These are phyloP conservation scores for Drosophila pseudotalamancana DNA, from an alignment of 2,888 invertebrate genomes.

Conservation along the genomic window DNA sequence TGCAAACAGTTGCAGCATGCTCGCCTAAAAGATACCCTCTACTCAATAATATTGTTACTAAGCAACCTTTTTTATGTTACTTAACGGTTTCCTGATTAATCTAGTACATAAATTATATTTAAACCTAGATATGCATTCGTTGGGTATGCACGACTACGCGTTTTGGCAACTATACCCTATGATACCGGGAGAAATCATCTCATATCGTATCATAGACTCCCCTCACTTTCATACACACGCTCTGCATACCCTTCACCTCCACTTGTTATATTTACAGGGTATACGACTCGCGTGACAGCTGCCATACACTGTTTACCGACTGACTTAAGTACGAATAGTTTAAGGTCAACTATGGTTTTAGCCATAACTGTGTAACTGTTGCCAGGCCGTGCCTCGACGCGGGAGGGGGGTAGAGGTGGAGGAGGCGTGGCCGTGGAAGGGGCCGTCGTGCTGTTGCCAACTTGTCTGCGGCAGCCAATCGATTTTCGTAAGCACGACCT, in stretches of 20 bases:
- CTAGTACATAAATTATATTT: too few species aligned
- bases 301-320: slow-evolving; percentile 45
- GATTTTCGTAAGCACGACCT: slow-evolving; percentile 51
- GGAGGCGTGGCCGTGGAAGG: not conserved
- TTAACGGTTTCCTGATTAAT: too few species aligned
- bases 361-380: slow-evolving; percentile 58
- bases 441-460: slow-evolving; percentile 52
- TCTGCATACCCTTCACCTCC: not conserved
- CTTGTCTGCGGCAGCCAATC: slow-evolving; percentile 61
- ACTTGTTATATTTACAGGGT: slow-evolving; percentile 18
- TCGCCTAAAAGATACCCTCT: slow-evolving; percentile 6
- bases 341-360: slow-evolving; percentile 49
- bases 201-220: too few species aligned
- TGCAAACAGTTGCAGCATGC: not conserved
- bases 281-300: slow-evolving; percentile 48
- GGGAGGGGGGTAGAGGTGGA: not conserved
- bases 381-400: slow-evolving; percentile 35
- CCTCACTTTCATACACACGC: not conserved
- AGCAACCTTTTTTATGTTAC: not conserved
- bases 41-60: not conserved
- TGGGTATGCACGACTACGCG: too few species aligned
- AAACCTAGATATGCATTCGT: too few species aligned
- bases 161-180: too few species aligned
- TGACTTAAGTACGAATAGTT: slow-evolving; percentile 50
- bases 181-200: too few species aligned